Evolutionary conservation across 2,113 vertebrate genomes (phyloP), one percentile per base, ranked within the genome.

Genomic region (Mastomys coucha): DNA sequence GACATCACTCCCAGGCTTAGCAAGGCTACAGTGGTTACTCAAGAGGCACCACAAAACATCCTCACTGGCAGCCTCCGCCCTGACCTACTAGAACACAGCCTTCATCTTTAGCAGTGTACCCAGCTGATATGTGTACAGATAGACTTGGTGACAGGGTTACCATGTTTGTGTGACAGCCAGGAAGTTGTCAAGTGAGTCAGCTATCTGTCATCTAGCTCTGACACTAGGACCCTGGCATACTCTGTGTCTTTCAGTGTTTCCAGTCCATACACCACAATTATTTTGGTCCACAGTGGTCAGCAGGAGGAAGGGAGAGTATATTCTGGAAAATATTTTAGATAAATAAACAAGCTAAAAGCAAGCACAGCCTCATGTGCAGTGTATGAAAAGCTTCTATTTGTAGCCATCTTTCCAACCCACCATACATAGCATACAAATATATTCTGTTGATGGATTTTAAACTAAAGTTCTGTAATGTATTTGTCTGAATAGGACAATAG

Each of bases 391-490:
- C 56, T 58, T 91, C 85, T 93, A 84, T 87, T 92, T 51, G 4
- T 86, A 42, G 31, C 77, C n/a, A 31, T 58, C 56, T 89, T 63
- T 86, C 70, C 53, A 51, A 77, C 49, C 10, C n/a, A 69, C 49
- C 51, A 42, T 56, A 49, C 1, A 2, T 22, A 76, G 51, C 8
- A 42, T 33, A 26, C 36, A 20, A 80, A 65, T 63, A 42, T 10
- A 82, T 95, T 91, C 67, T 88, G 28, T 51, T 80, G 77, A 81
- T 72, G 70, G 60, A 86, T 58, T 93, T 80, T 93, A 26, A 94
- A 60, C 85, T 76, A 70, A 12, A 91, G 56, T 89, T 80, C 31
- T 93, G 2, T 88, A 73, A 80, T 73, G 56, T 77, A 77, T 16
- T 85, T 67, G 28, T 77, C 51, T 95, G 58, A 88, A 89, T 65